Percentiles rank a stretch among this genome's conserved stretches.
Evolutionary conservation across 2,888 invertebrate species (phyloP).

Genomic region (Parnassius apollo): DNA sequence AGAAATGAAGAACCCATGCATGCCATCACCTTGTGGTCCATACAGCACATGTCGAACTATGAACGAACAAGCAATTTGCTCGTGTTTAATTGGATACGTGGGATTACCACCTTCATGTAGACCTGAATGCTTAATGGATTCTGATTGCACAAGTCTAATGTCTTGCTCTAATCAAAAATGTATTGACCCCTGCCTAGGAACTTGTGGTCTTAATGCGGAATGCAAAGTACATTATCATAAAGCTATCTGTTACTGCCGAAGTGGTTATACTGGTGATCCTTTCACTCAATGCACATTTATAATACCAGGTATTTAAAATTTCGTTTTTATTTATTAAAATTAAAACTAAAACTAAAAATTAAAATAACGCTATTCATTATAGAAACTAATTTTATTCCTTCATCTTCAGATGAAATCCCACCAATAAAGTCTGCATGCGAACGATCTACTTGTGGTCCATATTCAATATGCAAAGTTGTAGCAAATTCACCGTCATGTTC

Average conservation of each 20-base stretch:
- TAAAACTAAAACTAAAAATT: background rate
- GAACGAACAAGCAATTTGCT: conserved; percentile 84
- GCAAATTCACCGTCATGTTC: conserved; percentile 84
- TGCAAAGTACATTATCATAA: conserved; percentile 92
- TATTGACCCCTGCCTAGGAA: conserved; percentile 89
- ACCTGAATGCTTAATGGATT: conserved; percentile 91
- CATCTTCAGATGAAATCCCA: conserved; percentile 48
- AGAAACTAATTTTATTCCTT: background rate
- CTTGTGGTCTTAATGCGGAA: conserved; percentile 88
- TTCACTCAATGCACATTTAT: conserved; percentile 83
- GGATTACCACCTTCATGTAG: conserved; percentile 89
- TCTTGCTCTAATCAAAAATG: conserved; percentile 91
- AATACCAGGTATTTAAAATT: conserved; percentile 14
- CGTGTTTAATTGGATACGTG: conserved; percentile 87
- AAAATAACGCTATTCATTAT: background rate
- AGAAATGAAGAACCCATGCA: conserved; percentile 77
- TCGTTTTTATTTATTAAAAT: conserved; percentile 3
- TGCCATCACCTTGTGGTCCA: conserved; percentile 88
- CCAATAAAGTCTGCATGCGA: conserved; percentile 78
- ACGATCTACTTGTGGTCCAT: conserved; percentile 90
- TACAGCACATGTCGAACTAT: conserved; percentile 85
- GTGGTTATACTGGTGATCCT: conserved; percentile 88
- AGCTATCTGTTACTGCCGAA: conserved; percentile 91
- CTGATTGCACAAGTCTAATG: conserved; percentile 87
- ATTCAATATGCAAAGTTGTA: conserved; percentile 84